Conservation (phyloP, 2,888 invertebrate species). For the Dendrolimus pini region DNA sequence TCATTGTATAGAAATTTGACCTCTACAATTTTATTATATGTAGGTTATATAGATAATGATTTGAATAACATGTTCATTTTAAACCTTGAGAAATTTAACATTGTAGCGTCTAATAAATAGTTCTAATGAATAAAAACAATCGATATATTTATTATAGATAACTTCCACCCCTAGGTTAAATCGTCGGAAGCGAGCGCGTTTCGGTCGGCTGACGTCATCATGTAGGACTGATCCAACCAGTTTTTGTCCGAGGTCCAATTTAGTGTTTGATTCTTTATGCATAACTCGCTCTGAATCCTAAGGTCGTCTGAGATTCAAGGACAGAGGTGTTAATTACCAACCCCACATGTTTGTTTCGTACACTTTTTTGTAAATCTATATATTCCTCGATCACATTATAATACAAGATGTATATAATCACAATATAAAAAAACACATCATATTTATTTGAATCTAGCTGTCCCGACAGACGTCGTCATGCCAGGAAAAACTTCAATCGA, state of each 20-base stretch:
- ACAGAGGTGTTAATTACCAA: slow-evolving; percentile 48
- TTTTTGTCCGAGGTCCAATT: slow-evolving; percentile 62
- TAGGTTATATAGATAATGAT: no score
- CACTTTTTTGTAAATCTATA: background rate
- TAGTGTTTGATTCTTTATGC: slow-evolving; percentile 70
- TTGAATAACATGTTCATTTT: no score
- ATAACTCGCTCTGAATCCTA: slow-evolving; percentile 61
- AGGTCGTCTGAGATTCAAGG: slow-evolving; percentile 68
- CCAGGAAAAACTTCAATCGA: no score
- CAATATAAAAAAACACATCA: no score
- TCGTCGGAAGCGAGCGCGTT: slow-evolving; percentile 52
- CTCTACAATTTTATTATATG: no score
- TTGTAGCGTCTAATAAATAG: no score
- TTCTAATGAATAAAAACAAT: background rate
- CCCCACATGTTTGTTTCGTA: background rate
- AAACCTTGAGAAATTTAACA: no score
- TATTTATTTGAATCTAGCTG: no score
- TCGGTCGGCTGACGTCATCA: slow-evolving; percentile 54
- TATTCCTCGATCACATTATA: background rate
- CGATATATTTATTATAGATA: background rate
- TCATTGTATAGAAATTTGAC: no score
- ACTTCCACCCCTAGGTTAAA: slow-evolving; percentile 10
- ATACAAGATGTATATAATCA: no score
- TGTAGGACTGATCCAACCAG: slow-evolving; percentile 49
- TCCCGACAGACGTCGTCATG: no score